A percentile compares a stretch with the other conserved stretches of the same genome.
Evolutionary conservation across 2,797 vertebrate genomes (phyloP).

Genomic region (Cynopterus sphinx): DNA sequence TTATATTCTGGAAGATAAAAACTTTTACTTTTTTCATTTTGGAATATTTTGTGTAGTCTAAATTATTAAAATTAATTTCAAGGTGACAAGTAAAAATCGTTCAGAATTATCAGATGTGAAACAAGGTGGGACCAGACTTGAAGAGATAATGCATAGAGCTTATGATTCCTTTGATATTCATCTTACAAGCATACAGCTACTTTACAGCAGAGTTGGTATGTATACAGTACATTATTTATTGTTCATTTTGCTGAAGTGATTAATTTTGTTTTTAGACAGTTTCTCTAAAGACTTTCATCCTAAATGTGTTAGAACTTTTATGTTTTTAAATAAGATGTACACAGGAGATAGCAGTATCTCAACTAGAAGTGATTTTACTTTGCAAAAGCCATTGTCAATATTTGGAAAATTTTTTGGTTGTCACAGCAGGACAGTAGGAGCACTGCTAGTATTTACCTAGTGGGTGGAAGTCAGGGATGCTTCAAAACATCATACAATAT

Average conservation of each 20-base stretch:
- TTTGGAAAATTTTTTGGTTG: not conserved
- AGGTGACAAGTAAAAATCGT: constrained; percentile 95
- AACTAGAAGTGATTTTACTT: not conserved
- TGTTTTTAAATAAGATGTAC: not conserved
- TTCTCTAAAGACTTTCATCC: not conserved
- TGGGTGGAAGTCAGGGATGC: not conserved
- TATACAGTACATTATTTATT: constrained; percentile 28
- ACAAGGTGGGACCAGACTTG: constrained; percentile 87
- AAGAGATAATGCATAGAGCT: constrained; percentile 97
- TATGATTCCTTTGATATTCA: constrained; percentile 97
- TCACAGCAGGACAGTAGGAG: not conserved
- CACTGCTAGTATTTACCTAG: not conserved
- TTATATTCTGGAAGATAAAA: constrained; percentile 44
- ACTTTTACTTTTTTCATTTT: constrained; percentile 3
- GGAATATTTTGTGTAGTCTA: constrained; percentile 54
- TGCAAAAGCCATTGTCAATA: not conserved
- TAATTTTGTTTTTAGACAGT: constrained; percentile 9
- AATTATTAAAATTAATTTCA: constrained; percentile 70
- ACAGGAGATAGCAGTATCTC: not conserved
- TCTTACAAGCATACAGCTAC: constrained; percentile 95
- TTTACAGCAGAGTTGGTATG: constrained; percentile 93
- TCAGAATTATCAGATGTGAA: constrained; percentile 90
- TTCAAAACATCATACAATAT: not conserved
- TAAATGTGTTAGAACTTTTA: not conserved
- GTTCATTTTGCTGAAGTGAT: not conserved